These are phyloP conservation scores for Drosophila rellima DNA, from an alignment of 2,888 invertebrate genomes.

Conservation along the genomic window DNA sequence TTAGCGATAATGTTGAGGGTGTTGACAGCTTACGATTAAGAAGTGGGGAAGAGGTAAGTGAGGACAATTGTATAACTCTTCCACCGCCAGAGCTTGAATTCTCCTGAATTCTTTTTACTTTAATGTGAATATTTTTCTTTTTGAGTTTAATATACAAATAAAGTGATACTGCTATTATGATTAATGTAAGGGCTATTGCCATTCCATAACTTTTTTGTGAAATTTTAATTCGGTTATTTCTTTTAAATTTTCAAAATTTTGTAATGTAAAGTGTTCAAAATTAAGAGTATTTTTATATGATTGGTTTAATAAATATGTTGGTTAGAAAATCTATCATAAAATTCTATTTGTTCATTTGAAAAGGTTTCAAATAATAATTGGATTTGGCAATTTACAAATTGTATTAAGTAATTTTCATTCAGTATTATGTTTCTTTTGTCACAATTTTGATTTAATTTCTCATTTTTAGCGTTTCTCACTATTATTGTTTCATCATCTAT, in stretches of 20 bases:
- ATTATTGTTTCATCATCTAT: no score
- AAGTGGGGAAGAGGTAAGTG: not conserved
- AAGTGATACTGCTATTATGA: not conserved
- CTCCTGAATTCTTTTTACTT: not conserved
- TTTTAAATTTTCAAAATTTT: not conserved
- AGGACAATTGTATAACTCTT: not conserved
- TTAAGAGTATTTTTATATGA: not conserved
- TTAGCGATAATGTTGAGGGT: not conserved
- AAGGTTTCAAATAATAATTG: no score
- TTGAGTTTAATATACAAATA: not conserved
- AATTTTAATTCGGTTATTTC: not conserved
- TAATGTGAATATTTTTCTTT: not conserved
- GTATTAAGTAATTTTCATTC: no score
- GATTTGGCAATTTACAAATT: no score
- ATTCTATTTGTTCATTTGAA: no score
- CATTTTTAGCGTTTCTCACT: no score
- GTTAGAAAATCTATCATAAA: no score
- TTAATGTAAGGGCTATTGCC: not conserved
- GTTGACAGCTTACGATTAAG: not conserved
- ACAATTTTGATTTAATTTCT: no score
- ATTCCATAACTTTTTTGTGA: constrained; percentile 1
- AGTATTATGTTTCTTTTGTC: no score
- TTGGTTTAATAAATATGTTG: no score
- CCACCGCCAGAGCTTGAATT: not conserved
- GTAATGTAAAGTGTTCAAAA: not conserved